Evolutionary conservation across 2,797 vertebrate genomes (phyloP).

Genomic region (Jordanella pulchra): DNA sequence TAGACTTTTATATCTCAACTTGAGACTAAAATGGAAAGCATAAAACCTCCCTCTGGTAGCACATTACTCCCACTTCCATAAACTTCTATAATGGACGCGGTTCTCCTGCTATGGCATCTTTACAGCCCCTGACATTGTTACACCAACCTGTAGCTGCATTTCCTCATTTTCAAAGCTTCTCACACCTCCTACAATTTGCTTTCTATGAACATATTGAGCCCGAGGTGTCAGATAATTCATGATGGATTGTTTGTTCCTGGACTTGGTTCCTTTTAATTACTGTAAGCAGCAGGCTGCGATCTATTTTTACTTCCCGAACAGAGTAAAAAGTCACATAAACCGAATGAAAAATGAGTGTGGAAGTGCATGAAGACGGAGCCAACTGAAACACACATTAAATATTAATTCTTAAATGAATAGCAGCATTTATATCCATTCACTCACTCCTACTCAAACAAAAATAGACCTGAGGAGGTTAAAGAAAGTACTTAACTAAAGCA

Average conservation of each 20-base stretch:
- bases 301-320: slow-evolving; percentile 6
- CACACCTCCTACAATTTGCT: slow-evolving; percentile 6
- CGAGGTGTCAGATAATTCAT: slow-evolving; percentile 8
- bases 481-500: slow-evolving; percentile 17
- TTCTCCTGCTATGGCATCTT: slow-evolving; percentile 7
- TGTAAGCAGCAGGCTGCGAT: slow-evolving; percentile 3
- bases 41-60: background rate
- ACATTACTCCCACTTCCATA: background rate
- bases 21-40: background rate
- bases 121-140: slow-evolving; percentile 10
- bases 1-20: background rate
- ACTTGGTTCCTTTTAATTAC: slow-evolving; percentile 34
- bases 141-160: slow-evolving; percentile 9
- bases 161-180: slow-evolving; percentile 16
- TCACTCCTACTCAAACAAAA: background rate
- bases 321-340: slow-evolving; percentile 19
- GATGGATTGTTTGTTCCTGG: slow-evolving; percentile 18
- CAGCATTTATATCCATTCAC: slow-evolving; percentile 13
- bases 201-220: slow-evolving; percentile 26
- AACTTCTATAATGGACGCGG: background rate
- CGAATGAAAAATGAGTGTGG: slow-evolving; percentile 11
- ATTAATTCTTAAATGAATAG: slow-evolving; percentile 31
- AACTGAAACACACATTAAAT: slow-evolving; percentile 34
- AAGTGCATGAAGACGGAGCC: background rate
- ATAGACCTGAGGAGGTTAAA: slow-evolving; percentile 12